phyloP scores from a whole-genome alignment of 2,888 invertebrate genomes.

The Eupithecia subumbrata region DNA sequence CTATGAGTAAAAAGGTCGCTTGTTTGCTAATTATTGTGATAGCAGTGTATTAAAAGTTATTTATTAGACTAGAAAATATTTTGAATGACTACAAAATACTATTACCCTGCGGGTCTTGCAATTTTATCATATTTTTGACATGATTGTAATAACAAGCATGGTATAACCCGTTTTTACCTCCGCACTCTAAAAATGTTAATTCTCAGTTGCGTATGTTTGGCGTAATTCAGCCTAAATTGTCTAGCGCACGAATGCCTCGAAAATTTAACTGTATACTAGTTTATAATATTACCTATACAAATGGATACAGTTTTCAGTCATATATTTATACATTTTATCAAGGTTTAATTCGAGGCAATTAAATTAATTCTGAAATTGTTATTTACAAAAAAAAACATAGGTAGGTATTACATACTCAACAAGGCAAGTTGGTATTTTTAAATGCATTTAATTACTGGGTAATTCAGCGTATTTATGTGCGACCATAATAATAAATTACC shows the following conservation, averaged over 20 bases:
- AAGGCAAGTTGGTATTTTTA: constrained; percentile 3
- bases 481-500: not conserved
- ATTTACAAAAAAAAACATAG: no score
- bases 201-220: not conserved
- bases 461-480: not conserved
- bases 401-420: not conserved
- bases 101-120: not conserved
- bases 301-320: not conserved
- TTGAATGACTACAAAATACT: constrained; percentile 3
- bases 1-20: not conserved
- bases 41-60: not conserved
- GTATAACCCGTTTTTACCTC: no score
- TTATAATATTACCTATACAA: not conserved
- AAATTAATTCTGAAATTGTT: not conserved
- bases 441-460: constrained; percentile 5
- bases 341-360: not conserved
- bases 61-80: constrained; percentile 29
- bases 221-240: not conserved
- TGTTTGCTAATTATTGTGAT: not conserved
- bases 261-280: not conserved
- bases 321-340: not conserved
- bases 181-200: no score
- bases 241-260: not conserved
- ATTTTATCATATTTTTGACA: not conserved
- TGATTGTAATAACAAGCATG: not conserved